Percentiles rank a stretch among this genome's conserved stretches.
These are phyloP conservation scores for Caenorhabditis parvicauda DNA, from an alignment of 2,888 invertebrate species.

Conservation along the genomic window DNA sequence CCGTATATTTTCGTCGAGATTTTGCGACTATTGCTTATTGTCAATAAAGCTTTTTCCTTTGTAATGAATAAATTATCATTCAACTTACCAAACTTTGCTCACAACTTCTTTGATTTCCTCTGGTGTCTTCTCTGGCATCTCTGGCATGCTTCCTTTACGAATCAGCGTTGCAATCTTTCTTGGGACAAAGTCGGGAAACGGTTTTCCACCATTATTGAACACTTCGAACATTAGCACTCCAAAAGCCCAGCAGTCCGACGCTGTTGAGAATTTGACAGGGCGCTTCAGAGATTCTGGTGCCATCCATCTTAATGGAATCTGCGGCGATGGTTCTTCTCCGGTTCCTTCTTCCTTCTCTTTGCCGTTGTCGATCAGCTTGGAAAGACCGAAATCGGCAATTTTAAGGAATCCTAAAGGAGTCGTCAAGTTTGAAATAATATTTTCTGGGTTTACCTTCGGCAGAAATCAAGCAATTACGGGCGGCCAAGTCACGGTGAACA, in stretches of 20 bases:
- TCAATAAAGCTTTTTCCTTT: no score
- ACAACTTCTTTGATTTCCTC: constrained; percentile 3
- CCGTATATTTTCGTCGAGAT: no score
- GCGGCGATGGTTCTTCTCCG: constrained; percentile 2
- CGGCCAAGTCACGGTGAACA: constrained; percentile 82
- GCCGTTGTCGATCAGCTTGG: constrained; percentile 13
- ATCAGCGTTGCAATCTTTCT: constrained; percentile 7
- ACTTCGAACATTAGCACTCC: constrained; percentile 40
- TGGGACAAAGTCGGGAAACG: constrained; percentile 3
- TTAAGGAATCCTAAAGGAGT: constrained; percentile 23
- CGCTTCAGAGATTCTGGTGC: constrained; percentile 43
- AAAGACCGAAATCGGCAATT: constrained; percentile 40
- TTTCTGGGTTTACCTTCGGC: constrained; percentile 5
- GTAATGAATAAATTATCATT: no score
- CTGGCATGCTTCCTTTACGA: constrained; percentile 3
- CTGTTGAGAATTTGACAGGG: constrained; percentile 19
- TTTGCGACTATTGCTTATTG: no score
- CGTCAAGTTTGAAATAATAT: neutral
- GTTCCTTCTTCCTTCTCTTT: constrained; percentile 4
- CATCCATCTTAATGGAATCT: constrained; percentile 45
- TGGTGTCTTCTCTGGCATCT: constrained; percentile 1
- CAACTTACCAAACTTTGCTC: neutral
- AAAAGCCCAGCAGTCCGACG: constrained; percentile 45
- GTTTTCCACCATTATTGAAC: constrained; percentile 1
- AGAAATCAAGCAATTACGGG: constrained; percentile 75